Percentiles rank a stretch among this genome's conserved stretches.
phyloP scores from a whole-genome alignment of 2,113 vertebrate genomes.

The Siniperca knerii region DNA sequence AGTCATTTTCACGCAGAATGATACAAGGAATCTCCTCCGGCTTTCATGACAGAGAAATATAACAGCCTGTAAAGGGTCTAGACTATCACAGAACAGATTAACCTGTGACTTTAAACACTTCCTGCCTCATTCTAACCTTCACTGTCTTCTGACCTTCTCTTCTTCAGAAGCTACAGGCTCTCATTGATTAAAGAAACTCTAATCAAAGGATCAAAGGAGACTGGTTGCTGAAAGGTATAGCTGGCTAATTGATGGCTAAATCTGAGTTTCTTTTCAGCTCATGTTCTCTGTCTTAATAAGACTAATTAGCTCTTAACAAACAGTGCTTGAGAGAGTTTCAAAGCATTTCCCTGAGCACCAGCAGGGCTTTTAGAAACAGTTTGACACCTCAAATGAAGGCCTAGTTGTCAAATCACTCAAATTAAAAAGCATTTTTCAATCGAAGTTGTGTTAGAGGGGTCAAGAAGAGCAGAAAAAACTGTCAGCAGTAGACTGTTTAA shows the following conservation, averaged over 20 bases:
- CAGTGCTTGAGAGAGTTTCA: constrained; percentile 33
- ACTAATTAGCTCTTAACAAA: constrained; percentile 59
- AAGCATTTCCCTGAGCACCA: constrained; percentile 31
- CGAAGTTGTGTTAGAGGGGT: constrained; percentile 16
- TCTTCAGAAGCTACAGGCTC: constrained; percentile 23
- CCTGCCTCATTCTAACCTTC: constrained; percentile 38
- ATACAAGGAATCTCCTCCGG: background rate
- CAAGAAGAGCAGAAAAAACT: constrained; percentile 8
- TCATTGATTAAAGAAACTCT: constrained; percentile 38
- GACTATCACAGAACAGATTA: constrained; percentile 57
- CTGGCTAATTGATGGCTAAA: constrained; percentile 9
- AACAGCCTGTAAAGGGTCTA: background rate
- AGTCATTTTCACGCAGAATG: background rate
- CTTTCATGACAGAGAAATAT: constrained; percentile 7
- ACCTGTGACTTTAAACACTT: constrained; percentile 35
- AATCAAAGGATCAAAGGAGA: constrained; percentile 13
- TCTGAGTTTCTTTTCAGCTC: constrained; percentile 23
- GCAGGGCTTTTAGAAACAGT: constrained; percentile 29
- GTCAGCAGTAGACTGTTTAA: background rate
- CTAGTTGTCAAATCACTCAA: constrained; percentile 15
- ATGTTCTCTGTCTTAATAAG: constrained; percentile 31
- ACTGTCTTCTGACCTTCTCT: constrained; percentile 2
- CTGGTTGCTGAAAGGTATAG: constrained; percentile 3
- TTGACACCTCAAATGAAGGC: constrained; percentile 18
- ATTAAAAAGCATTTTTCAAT: constrained; percentile 17